Evolutionary conservation across 2,113 vertebrate species (phyloP).

Genomic region (Phycodurus eques): DNA sequence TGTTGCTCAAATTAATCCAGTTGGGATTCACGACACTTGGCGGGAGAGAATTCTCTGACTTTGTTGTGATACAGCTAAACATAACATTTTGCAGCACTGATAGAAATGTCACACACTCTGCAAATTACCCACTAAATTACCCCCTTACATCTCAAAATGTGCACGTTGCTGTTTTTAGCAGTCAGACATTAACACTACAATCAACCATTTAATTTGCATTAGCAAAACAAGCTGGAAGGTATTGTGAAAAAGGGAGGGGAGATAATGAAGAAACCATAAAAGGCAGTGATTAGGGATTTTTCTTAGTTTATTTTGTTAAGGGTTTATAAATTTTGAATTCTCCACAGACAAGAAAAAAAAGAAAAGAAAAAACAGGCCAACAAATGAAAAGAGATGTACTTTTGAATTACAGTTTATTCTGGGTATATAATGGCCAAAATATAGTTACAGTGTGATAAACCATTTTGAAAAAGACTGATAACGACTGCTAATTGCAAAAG

Average conservation of each 20-base stretch:
- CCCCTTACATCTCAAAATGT: constrained; percentile 39
- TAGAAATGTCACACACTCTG: constrained; percentile 18
- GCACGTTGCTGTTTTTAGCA: constrained; percentile 48
- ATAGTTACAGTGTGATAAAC: neutral
- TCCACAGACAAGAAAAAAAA: neutral
- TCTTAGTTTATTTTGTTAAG: constrained; percentile 19
- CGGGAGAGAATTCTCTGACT: neutral
- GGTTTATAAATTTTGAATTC: constrained; percentile 8
- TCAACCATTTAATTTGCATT: constrained; percentile 64
- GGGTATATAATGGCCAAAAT: neutral
- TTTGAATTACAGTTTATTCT: neutral
- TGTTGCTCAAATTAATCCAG: no score
- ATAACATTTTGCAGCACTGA: neutral
- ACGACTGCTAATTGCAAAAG: constrained; percentile 46
- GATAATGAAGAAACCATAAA: constrained; percentile 51
- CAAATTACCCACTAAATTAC: constrained; percentile 42
- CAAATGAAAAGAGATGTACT: no score
- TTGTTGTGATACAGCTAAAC: constrained; percentile 15
- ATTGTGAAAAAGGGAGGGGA: constrained; percentile 28
- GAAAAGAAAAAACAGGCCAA: neutral
- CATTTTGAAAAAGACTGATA: constrained; percentile 1
- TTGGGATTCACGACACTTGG: neutral
- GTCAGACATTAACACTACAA: constrained; percentile 56
- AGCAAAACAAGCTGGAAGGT: constrained; percentile 61
- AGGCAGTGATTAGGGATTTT: constrained; percentile 39